phyloP scores from a whole-genome alignment of 2,888 invertebrate genomes.

The Anorthoa munda region DNA sequence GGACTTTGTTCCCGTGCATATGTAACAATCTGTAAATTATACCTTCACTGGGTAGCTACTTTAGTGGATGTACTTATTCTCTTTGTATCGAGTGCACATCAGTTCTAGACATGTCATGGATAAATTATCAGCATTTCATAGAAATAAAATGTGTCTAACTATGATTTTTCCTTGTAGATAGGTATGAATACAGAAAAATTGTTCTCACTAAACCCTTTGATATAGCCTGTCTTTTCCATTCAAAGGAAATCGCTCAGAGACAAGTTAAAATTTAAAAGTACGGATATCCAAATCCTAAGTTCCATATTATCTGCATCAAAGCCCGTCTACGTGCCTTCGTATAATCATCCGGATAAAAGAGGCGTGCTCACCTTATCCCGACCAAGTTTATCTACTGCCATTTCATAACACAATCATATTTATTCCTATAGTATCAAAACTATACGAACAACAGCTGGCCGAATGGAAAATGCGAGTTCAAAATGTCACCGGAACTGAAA shows the following conservation, averaged over 20 bases:
- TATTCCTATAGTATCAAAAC: slow-evolving; percentile 49
- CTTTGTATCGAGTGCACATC: not conserved
- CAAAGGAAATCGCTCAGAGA: slow-evolving; percentile 25
- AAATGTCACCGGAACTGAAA: slow-evolving; percentile 60
- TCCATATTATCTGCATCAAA: slow-evolving; percentile 78
- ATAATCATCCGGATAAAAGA: slow-evolving; percentile 87
- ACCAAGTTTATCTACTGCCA: slow-evolving; percentile 76
- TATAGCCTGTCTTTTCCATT: not conserved
- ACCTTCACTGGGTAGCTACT: not conserved
- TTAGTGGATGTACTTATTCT: not conserved
- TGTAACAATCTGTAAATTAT: slow-evolving; percentile 34
- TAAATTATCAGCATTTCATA: not conserved
- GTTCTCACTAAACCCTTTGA: slow-evolving; percentile 7
- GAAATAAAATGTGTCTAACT: too few species aligned
- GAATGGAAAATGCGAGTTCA: slow-evolving; percentile 51
- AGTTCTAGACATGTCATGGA: not conserved
- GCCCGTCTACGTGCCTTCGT: slow-evolving; percentile 87
- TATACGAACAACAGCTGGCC: slow-evolving; percentile 59
- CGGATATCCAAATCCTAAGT: slow-evolving; percentile 58
- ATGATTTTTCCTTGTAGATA: too few species aligned
- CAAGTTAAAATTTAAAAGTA: slow-evolving; percentile 52
- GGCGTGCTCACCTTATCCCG: slow-evolving; percentile 83
- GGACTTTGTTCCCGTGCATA: slow-evolving; percentile 33
- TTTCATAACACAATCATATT: slow-evolving; percentile 69
- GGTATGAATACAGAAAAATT: not conserved